These are phyloP conservation scores for Tachina grossa DNA, from an alignment of 2,888 invertebrate genomes.

Conservation along the genomic window DNA sequence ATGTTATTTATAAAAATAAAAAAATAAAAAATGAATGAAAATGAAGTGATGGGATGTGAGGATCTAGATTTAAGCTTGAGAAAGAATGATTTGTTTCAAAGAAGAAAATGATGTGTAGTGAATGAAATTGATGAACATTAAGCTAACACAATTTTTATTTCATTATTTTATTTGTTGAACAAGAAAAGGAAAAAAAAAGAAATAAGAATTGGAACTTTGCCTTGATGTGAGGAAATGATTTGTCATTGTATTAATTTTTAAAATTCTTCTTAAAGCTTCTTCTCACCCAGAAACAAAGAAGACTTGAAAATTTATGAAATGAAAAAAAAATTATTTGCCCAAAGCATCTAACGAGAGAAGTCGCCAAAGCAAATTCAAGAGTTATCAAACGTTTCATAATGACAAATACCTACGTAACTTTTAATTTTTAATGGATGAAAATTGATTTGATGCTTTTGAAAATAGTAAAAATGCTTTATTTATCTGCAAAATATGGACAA, in stretches of 20 bases:
- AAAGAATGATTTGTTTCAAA: slow-evolving; percentile 10
- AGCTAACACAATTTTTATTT: slow-evolving; percentile 7
- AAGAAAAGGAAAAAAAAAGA: neutral
- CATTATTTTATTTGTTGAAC: too few relatives aligned
- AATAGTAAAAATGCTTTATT: too few relatives aligned
- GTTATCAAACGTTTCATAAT: neutral
- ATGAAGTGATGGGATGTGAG: slow-evolving; percentile 56
- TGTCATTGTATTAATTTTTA: slow-evolving; percentile 13
- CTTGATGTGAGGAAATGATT: slow-evolving; percentile 79
- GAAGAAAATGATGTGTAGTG: neutral
- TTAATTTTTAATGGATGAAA: neutral
- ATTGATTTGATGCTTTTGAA: neutral
- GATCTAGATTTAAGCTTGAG: slow-evolving; percentile 58
- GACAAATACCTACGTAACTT: too few relatives aligned
- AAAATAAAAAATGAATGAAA: slow-evolving; percentile 48
- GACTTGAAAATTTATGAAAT: slow-evolving; percentile 1
- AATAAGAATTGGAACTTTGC: slow-evolving; percentile 74
- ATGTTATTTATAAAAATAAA: slow-evolving; percentile 17
- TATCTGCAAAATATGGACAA: too few relatives aligned
- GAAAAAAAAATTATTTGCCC: neutral
- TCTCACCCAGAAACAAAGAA: slow-evolving; percentile 68
- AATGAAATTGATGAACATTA: slow-evolving; percentile 40
- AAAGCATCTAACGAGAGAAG: slow-evolving; percentile 25
- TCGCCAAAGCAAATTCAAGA: neutral
- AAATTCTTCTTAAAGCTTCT: slow-evolving; percentile 38